Evolutionary conservation across 2,888 invertebrate species (phyloP).

Genomic region (Clostera curtula): DNA sequence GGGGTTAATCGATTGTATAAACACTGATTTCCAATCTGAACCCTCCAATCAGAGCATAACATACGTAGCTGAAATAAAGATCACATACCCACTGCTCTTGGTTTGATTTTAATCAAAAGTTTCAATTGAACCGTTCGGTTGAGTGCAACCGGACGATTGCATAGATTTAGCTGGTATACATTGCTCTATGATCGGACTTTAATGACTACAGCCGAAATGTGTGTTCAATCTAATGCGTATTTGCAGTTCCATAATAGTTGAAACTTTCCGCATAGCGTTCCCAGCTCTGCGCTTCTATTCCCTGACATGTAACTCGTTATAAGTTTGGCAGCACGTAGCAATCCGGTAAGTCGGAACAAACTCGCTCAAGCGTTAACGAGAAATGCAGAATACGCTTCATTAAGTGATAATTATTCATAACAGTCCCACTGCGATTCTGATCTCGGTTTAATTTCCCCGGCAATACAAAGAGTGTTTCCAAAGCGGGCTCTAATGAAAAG

Average conservation of each 20-base stretch:
- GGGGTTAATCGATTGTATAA: slow-evolving; percentile 51
- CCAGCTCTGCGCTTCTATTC: slow-evolving; percentile 23
- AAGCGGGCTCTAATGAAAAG: slow-evolving; percentile 48
- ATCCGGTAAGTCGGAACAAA: slow-evolving; percentile 21
- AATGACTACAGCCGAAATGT: slow-evolving; percentile 56
- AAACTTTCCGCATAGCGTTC: slow-evolving; percentile 39
- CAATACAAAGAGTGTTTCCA: slow-evolving; percentile 26
- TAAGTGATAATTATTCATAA: slow-evolving; percentile 16
- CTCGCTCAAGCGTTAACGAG: slow-evolving; percentile 22
- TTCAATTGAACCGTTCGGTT: slow-evolving; percentile 60
- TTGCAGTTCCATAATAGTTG: slow-evolving; percentile 58
- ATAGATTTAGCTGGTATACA: slow-evolving; percentile 32
- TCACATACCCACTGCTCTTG: slow-evolving; percentile 48
- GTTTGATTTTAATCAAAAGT: slow-evolving; percentile 75
- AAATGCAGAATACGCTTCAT: slow-evolving; percentile 27
- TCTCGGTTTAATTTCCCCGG: slow-evolving; percentile 19
- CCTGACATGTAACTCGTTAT: slow-evolving; percentile 49
- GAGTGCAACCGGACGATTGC: slow-evolving; percentile 46
- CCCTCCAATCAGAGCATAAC: slow-evolving; percentile 53
- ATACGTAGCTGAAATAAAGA: slow-evolving; percentile 65
- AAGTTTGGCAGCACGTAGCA: slow-evolving; percentile 41
- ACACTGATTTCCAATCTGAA: slow-evolving; percentile 45
- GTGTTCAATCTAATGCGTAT: slow-evolving; percentile 60
- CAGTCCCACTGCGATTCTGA: slow-evolving; percentile 14
- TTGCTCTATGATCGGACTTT: slow-evolving; percentile 47